Conservation (phyloP, 2,113 vertebrate genomes). For the Chionodraco myersi region DNA sequence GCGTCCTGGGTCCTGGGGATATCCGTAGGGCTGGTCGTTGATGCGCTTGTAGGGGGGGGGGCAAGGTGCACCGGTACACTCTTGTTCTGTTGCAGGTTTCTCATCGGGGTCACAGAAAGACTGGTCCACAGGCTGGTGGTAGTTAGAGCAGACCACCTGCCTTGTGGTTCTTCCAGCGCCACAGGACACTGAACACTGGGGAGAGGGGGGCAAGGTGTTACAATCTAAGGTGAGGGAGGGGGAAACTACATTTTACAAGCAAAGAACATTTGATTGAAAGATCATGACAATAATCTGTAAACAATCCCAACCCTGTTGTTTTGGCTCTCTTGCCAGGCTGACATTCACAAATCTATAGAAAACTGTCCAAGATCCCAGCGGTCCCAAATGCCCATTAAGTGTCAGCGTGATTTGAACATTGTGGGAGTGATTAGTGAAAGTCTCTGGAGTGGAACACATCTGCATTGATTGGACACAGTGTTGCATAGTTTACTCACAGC, state of each 20-base stretch:
- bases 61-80: constrained; percentile 87
- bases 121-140: constrained; percentile 89
- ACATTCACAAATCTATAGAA: constrained; percentile 18
- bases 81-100: constrained; percentile 85
- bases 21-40: constrained; percentile 84
- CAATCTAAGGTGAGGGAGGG: background rate
- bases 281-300: background rate
- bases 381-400: constrained; percentile 11
- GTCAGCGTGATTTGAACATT: constrained; percentile 25
- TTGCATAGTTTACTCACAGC: constrained; percentile 85
- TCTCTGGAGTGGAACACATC: constrained; percentile 38
- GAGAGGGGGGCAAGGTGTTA: constrained; percentile 37
- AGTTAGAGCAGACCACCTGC: constrained; percentile 90
- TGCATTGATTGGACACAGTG: constrained; percentile 52
- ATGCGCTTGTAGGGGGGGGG: constrained; percentile 80
- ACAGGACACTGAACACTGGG: constrained; percentile 94
- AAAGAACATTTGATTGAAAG: constrained; percentile 18
- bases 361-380: constrained; percentile 24
- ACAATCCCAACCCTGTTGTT: background rate
- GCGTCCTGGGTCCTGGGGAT: constrained; percentile 82
- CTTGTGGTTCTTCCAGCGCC: constrained; percentile 87
- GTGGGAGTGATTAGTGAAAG: constrained; percentile 10
- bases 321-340: background rate
- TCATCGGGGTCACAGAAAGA: constrained; percentile 89
- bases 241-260: no score